Conservation (phyloP, 2,113 vertebrate genomes). For the Phrynosoma blainvillii region DNA sequence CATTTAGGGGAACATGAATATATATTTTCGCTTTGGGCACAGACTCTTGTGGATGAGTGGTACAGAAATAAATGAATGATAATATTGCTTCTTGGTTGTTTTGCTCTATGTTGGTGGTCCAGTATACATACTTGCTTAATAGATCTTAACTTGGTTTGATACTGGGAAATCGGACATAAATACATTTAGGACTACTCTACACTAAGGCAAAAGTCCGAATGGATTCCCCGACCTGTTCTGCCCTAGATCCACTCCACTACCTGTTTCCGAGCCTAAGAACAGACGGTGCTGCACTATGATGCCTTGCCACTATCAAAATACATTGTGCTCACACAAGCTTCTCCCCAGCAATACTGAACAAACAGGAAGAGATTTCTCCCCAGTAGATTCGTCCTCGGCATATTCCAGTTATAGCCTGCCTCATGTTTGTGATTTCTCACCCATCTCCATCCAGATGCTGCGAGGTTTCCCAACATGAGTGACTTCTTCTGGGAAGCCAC, state of each 20-base stretch:
- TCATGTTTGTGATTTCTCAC: conserved; percentile 64
- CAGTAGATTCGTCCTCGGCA: neutral
- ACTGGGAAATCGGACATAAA: neutral
- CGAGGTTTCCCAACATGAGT: conserved; percentile 78
- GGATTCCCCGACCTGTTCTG: too few species aligned
- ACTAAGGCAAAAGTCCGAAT: too few species aligned
- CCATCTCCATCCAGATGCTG: conserved; percentile 77
- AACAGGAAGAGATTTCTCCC: neutral
- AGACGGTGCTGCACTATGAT: neutral
- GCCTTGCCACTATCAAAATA: neutral
- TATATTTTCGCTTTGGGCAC: neutral
- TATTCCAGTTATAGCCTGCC: rapidly evolving
- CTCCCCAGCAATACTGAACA: rapidly evolving
- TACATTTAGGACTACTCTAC: too few species aligned
- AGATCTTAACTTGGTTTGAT: neutral
- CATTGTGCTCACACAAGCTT: neutral
- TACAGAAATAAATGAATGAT: neutral
- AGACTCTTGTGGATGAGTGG: neutral
- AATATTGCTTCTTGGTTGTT: neutral
- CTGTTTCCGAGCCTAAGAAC: neutral
- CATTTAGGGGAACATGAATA: neutral
- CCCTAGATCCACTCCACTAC: too few species aligned
- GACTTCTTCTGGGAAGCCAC: conserved; percentile 76
- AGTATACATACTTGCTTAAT: neutral
- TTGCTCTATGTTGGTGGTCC: neutral